These are phyloP conservation scores for Vidua chalybeata DNA, from an alignment of 2,113 vertebrate genomes.

Conservation along the genomic window DNA sequence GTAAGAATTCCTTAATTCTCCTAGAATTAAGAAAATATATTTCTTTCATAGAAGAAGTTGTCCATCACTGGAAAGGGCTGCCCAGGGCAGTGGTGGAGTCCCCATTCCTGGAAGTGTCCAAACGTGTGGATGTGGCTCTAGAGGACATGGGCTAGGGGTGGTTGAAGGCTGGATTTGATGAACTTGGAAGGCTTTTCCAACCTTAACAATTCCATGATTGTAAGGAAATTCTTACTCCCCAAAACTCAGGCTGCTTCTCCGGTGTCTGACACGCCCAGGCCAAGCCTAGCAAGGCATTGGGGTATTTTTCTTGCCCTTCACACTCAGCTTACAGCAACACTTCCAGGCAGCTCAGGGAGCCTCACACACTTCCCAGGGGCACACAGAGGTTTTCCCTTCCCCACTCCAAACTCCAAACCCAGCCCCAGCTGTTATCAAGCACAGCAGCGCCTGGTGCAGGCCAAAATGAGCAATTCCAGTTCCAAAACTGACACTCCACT, in stretches of 20 bases:
- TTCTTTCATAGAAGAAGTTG: neutral
- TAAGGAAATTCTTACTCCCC: neutral
- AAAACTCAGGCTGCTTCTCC: neutral
- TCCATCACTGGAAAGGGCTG: neutral
- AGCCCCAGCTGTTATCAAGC: neutral
- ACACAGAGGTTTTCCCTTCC: neutral
- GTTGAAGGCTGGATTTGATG: neutral
- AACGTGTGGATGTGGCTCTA: rapidly evolving
- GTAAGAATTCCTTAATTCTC: too few relatives aligned
- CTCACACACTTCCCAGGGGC: neutral
- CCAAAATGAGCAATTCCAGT: neutral
- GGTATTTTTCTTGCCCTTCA: neutral
- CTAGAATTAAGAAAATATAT: neutral
- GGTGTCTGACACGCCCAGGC: neutral
- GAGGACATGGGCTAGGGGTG: neutral
- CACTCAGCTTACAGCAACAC: neutral
- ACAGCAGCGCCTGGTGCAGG: neutral
- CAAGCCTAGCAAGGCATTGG: neutral
- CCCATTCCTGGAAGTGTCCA: neutral
- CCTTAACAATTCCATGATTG: neutral
- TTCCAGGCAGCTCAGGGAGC: neutral
- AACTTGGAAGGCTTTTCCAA: neutral
- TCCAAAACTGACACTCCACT: neutral
- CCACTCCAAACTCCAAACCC: neutral
- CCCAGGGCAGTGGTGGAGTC: neutral